Base-by-base conservation (phyloP, 2,888 invertebrate genomes). In the Trichacis sp. region DNA sequence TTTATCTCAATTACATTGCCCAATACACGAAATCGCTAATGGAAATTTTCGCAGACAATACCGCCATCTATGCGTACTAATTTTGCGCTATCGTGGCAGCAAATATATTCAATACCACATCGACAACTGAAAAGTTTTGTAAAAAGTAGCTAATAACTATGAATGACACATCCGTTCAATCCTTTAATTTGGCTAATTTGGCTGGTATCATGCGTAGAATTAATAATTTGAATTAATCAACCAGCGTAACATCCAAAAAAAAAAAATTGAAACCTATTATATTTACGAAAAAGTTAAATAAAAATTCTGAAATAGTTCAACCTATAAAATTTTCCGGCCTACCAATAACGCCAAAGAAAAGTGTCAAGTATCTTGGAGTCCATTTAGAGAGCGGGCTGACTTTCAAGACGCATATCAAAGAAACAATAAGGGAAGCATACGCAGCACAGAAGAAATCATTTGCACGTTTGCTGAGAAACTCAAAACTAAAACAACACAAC, bases 341-440 rank as follows among this genome's bases (percentile, higher is more conserved):
- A 20, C 0, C 12, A 2, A 33, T 49, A 2, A 14, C 40, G 12
- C 11, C 42, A 3, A 38, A 49, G n/a, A 24, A 36, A 1, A 9
- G 0, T 15, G 71, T 72, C 0, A 75, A 67, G 65, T 71, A 76
- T 43, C 18, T 75, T 51, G 73, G 71, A 1, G 61, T 72, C 9
- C 48, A 67, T 48, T 14, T 71, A 24, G 70, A 72, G 46, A 15
- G 15, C 11, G 65, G 50, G 58, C 46, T 74, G 6, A 69, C 48
- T 1, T 72, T 42, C 19, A 47, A 52, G 14, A 58, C 51, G 5
- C 71, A 75, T 15, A 70, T 68, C 0, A 68, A 59, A n/a, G 48
- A 71, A 55, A 46, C 18, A 0, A 45, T 67, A 0, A 55, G 45
- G 43, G 74, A 74, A 70, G 52, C 58, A 1, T 58, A 67, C 9